Percentiles rank a stretch among this genome's conserved stretches.
These are phyloP conservation scores for Lagorchestes hirsutus DNA, from an alignment of 2,797 vertebrate species.

Conservation along the genomic window DNA sequence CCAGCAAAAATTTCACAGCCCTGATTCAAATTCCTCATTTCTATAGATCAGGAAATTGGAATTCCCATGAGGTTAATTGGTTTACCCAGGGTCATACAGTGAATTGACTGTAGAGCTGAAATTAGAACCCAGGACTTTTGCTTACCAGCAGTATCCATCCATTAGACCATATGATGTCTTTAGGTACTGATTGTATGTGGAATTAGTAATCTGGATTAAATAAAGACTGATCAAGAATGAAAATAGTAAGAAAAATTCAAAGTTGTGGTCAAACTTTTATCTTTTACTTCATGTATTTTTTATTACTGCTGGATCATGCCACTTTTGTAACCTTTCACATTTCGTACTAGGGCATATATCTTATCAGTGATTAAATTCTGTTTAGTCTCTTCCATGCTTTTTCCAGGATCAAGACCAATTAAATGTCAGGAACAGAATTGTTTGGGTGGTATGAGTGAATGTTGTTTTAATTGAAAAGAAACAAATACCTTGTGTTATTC, in stretches of 20 bases:
- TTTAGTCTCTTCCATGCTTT: background rate
- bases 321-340: background rate
- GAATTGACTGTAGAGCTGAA: background rate
- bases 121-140: background rate
- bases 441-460: background rate
- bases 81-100: background rate
- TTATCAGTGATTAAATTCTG: background rate
- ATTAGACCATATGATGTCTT: background rate
- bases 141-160: background rate
- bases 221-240: background rate
- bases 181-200: background rate
- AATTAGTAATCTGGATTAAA: background rate
- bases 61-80: background rate
- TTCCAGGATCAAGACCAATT: background rate
- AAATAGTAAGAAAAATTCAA: background rate
- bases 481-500: background rate
- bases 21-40: background rate
- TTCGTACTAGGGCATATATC: background rate
- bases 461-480: background rate
- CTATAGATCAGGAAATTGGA: background rate
- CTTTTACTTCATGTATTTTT: background rate
- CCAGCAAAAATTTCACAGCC: constrained; percentile 8
- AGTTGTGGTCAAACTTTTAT: background rate
- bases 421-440: background rate
- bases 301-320: background rate